These are phyloP conservation scores for Magallana ariakensis DNA, from an alignment of 1,140 invertebrate species.

Conservation along the genomic window DNA sequence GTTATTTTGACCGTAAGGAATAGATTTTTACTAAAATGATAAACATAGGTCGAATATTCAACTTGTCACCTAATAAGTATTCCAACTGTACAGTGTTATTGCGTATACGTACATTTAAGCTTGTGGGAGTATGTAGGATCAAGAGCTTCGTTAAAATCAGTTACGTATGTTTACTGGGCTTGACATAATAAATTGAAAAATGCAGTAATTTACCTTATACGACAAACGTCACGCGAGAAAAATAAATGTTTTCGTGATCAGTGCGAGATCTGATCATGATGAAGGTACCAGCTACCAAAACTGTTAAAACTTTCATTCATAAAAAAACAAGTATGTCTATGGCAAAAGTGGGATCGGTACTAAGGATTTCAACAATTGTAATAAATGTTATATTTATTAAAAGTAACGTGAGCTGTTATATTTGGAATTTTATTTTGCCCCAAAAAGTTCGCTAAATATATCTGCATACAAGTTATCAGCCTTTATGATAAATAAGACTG, in stretches of 20 bases:
- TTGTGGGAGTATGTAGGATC: conserved; percentile 2
- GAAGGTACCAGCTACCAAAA: not conserved
- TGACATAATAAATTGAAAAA: not conserved
- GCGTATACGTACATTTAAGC: not conserved
- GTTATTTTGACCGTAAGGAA: not conserved
- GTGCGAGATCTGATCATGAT: not conserved
- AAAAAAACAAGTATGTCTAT: no score
- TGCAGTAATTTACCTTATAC: not conserved
- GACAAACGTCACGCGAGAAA: not conserved
- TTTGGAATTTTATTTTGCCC: no score
- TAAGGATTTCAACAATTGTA: no score
- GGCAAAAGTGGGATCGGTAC: no score
- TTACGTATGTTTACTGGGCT: not conserved
- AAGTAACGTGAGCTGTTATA: no score
- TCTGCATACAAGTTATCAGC: no score
- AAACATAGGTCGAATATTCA: not conserved
- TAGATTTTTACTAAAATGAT: not conserved
- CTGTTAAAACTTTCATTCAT: no score
- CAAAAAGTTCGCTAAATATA: no score
- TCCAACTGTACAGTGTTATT: not conserved
- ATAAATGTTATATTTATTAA: no score
- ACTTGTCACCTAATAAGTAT: not conserved
- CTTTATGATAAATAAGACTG: no score
- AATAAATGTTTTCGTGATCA: conserved; percentile 6
- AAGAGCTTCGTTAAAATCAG: not conserved